phyloP scores from a whole-genome alignment of 1,140 invertebrate species.

The Camponotus pennsylvanicus region DNA sequence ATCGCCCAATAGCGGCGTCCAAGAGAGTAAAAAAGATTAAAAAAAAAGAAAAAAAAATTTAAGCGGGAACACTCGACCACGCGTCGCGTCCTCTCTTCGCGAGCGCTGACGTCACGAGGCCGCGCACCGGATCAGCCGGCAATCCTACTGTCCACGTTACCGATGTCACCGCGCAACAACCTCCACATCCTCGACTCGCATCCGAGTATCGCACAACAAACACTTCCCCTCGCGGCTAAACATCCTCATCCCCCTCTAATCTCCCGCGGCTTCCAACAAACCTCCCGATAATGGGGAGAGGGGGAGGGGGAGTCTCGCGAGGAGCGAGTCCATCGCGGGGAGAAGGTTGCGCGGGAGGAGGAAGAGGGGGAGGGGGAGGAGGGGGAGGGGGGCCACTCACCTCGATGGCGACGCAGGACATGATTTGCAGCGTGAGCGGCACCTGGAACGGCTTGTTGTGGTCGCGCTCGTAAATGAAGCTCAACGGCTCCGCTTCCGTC shows the following conservation, averaged over 20 bases:
- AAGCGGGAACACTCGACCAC: slow-evolving; percentile 1
- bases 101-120: background rate
- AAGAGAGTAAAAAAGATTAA: too few relatives aligned
- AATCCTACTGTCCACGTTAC: background rate
- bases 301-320: too few relatives aligned
- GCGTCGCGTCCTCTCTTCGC: slow-evolving; percentile 1
- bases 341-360: background rate
- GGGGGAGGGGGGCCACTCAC: slow-evolving; percentile 83
- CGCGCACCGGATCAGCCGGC: background rate
- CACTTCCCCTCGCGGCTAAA: too few relatives aligned
- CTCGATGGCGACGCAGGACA: slow-evolving; percentile 92
- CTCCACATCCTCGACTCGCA: background rate
- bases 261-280: background rate
- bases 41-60: background rate
- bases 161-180: background rate
- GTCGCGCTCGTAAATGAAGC: slow-evolving; percentile 89
- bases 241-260: background rate
- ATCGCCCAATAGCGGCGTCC: too few relatives aligned
- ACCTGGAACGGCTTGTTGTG: slow-evolving; percentile 85
- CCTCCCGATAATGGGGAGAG: background rate
- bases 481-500: slow-evolving; percentile 87
- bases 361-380: too few relatives aligned
- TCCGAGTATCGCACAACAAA: background rate
- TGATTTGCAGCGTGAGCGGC: slow-evolving; percentile 90
- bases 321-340: background rate